Conservation (phyloP, 2,888 invertebrate species). For the Drosophila setosimentum region DNA sequence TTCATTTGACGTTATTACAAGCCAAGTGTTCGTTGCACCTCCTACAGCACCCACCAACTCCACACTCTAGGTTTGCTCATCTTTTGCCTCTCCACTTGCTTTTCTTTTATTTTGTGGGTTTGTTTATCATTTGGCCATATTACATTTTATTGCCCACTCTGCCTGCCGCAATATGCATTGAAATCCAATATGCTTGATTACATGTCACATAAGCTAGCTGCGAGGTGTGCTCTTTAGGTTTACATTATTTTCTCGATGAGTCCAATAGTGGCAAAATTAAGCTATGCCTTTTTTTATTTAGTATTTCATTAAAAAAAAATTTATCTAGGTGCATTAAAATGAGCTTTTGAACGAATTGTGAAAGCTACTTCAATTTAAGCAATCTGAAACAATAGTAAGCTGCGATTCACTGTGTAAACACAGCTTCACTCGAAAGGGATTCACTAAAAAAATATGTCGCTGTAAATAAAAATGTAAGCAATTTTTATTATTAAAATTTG, state of each 20-base stretch:
- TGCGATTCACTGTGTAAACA: neutral
- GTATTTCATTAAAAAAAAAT: neutral
- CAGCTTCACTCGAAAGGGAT: neutral
- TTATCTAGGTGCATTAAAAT: neutral
- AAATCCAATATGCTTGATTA: constrained; percentile 72
- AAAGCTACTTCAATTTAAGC: neutral
- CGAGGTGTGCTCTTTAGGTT: constrained; percentile 44
- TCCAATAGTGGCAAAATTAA: neutral
- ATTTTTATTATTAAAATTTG: constrained; percentile 12
- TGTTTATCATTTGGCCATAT: constrained; percentile 74
- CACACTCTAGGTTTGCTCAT: neutral
- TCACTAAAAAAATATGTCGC: neutral
- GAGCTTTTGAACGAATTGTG: neutral
- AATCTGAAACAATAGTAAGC: neutral
- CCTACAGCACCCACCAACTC: neutral
- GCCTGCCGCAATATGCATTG: constrained; percentile 55
- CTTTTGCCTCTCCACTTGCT: neutral
- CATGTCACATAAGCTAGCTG: constrained; percentile 27
- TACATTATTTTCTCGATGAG: neutral
- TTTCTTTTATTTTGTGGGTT: constrained; percentile 7
- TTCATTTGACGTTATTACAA: constrained; percentile 71
- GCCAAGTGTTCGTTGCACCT: neutral
- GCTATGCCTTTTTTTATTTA: neutral
- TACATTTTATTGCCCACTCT: constrained; percentile 69
- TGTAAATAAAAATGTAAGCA: neutral